Percentiles rank a stretch among this genome's conserved stretches.
Evolutionary conservation across 2,797 vertebrate species (phyloP).

Genomic region (Gymnothorax javanicus): DNA sequence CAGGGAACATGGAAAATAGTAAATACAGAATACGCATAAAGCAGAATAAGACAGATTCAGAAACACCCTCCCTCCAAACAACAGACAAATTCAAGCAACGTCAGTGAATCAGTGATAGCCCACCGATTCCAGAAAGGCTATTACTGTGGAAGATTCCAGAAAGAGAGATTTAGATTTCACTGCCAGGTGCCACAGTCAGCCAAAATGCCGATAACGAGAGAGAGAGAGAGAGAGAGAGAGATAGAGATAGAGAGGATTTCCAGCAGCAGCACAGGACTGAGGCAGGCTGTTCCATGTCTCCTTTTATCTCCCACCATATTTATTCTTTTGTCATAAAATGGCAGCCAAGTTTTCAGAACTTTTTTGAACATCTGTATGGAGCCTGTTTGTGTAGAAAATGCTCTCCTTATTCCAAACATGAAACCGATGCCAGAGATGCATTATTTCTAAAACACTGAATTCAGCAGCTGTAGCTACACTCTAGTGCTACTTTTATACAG

Average conservation of each 20-base stretch:
- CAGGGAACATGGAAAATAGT: no score
- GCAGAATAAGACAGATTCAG: no score
- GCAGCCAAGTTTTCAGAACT: not conserved
- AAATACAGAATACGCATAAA: no score
- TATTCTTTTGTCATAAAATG: not conserved
- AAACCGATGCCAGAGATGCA: not conserved
- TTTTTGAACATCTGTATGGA: not conserved
- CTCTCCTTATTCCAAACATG: not conserved
- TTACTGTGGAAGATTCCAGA: not conserved
- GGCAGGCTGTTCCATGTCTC: not conserved
- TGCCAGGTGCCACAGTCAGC: not conserved
- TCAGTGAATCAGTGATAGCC: not conserved
- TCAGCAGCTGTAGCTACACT: not conserved
- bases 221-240: no score
- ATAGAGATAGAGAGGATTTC: not conserved
- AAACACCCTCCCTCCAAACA: no score
- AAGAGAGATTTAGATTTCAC: not conserved
- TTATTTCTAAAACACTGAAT: not conserved
- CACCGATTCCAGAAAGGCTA: not conserved
- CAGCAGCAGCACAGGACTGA: not conserved
- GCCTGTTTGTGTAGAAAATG: not conserved
- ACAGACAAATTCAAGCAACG: no score
- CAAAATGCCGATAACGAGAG: not conserved
- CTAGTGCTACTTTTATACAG: not conserved
- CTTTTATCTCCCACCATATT: not conserved